A percentile compares a stretch with the other conserved stretches of the same genome.
Evolutionary conservation across 92 coral and sea anemone species (phyloP).

Genomic region (Desmophyllum pertusum): DNA sequence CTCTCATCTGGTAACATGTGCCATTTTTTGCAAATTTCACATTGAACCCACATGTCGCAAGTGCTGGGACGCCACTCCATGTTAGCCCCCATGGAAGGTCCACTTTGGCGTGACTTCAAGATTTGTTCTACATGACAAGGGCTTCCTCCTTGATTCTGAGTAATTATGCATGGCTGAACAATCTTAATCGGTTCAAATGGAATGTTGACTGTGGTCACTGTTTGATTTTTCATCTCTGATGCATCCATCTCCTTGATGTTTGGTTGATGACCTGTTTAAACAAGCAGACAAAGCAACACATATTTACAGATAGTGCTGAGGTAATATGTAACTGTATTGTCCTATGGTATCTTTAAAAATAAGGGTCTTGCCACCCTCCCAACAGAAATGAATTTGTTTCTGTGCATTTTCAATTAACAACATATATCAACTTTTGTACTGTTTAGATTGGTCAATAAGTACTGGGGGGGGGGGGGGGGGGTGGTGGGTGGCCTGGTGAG

Average conservation of each 20-base stretch:
- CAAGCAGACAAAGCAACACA: neutral
- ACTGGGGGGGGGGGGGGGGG: too few relatives aligned
- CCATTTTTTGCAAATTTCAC: constrained; percentile 77
- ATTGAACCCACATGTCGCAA: constrained; percentile 79
- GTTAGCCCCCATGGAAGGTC: neutral
- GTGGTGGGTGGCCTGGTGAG: too few relatives aligned
- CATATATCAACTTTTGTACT: too few relatives aligned
- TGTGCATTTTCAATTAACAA: neutral
- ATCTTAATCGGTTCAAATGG: neutral
- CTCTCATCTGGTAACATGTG: constrained; percentile 66
- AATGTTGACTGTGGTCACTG: neutral
- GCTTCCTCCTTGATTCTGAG: neutral
- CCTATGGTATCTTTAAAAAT: neutral
- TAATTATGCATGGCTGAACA: neutral
- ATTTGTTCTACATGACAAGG: neutral
- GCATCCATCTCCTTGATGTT: neutral
- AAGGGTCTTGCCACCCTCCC: neutral
- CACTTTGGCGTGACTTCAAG: neutral
- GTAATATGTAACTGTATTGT: neutral
- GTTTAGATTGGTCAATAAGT: too few relatives aligned
- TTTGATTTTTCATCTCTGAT: neutral
- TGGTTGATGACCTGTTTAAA: neutral
- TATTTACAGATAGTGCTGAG: neutral
- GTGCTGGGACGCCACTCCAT: constrained; percentile 1
- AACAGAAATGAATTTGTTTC: neutral